Percentiles rank a stretch among this genome's conserved stretches.
These are phyloP conservation scores for Coregonus sp. DNA, from an alignment of 2,797 vertebrate species.

Conservation along the genomic window DNA sequence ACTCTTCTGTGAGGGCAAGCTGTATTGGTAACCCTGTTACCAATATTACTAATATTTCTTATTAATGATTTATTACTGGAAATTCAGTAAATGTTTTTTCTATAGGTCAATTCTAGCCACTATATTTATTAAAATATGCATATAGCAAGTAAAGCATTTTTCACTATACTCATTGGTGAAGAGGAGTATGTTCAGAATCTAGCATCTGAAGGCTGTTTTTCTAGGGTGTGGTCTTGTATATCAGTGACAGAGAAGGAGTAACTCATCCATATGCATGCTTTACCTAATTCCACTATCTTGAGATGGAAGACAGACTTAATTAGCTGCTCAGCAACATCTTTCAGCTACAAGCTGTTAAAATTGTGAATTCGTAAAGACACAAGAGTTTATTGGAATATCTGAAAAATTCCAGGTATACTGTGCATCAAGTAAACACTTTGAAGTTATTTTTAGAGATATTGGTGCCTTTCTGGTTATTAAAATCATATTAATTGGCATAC, in stretches of 20 bases:
- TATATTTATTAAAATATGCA: background rate
- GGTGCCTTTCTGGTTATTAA: background rate
- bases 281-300: conserved; percentile 1
- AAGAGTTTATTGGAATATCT: background rate
- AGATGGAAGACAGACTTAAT: conserved; percentile 16
- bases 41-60: conserved; percentile 22
- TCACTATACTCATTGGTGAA: background rate
- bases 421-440: too few relatives aligned
- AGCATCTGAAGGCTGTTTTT: background rate
- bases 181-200: background rate
- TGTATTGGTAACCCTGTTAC: conserved; percentile 35
- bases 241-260: background rate
- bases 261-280: background rate
- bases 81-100: background rate
- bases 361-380: background rate
- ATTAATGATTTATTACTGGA: background rate
- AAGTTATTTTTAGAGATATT: background rate
- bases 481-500: background rate
- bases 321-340: conserved; percentile 16
- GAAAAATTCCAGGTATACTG: background rate
- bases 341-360: background rate
- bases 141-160: background rate
- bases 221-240: background rate
- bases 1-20: conserved; percentile 40
- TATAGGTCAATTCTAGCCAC: background rate